These are phyloP conservation scores for Hippocampus zosterae DNA, from an alignment of 2,113 vertebrate species.

Conservation along the genomic window DNA sequence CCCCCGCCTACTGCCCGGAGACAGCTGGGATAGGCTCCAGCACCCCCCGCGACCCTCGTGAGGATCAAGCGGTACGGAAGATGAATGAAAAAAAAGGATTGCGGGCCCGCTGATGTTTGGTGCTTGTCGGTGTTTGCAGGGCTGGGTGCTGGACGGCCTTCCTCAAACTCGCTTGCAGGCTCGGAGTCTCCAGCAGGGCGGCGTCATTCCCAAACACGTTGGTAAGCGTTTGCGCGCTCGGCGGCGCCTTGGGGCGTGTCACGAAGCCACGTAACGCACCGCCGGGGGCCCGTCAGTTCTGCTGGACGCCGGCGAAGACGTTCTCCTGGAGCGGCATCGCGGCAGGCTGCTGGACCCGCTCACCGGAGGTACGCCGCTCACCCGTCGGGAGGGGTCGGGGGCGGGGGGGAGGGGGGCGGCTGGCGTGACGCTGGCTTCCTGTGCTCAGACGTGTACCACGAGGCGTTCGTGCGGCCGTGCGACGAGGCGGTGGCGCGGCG, in stretches of 20 bases:
- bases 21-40: no score
- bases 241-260: not conserved
- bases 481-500: slow-evolving; percentile 59
- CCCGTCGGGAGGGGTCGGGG: no score
- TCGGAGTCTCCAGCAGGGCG: slow-evolving; percentile 76
- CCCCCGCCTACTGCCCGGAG: no score
- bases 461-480: slow-evolving; percentile 76
- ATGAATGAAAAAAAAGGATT: no score
- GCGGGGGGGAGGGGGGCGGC: no score
- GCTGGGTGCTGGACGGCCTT: slow-evolving; percentile 87
- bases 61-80: no score
- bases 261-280: not conserved
- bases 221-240: slow-evolving; percentile 59
- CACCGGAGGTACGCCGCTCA: slow-evolving; percentile 76
- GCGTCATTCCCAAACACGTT: slow-evolving; percentile 80
- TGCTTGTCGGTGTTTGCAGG: slow-evolving; percentile 63
- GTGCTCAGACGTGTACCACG: slow-evolving; percentile 82
- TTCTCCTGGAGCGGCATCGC: slow-evolving; percentile 78
- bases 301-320: slow-evolving; percentile 78
- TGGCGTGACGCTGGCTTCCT: slow-evolving; percentile 20
- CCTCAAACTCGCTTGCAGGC: slow-evolving; percentile 80
- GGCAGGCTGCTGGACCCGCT: slow-evolving; percentile 80
- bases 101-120: not conserved
- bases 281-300: slow-evolving; percentile 69
- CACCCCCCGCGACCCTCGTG: no score